Base-by-base conservation (phyloP, 37 sponge, comb jelly and placozoan genomes). In the Eunapius fragilis region DNA sequence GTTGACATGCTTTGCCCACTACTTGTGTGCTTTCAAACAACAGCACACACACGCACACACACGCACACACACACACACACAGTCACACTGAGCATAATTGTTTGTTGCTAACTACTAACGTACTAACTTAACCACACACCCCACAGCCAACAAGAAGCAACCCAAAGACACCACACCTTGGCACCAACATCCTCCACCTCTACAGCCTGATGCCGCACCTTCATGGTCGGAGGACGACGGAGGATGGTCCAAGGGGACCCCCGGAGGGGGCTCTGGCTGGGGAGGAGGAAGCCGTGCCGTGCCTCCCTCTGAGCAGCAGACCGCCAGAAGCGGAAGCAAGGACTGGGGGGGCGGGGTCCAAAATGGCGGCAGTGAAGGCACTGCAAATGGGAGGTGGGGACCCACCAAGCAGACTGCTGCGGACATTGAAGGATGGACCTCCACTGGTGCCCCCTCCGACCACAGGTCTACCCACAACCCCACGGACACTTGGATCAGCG, bases 181-280 rank as follows among this genome's bases (percentile, higher is more conserved):
- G 85, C 77, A 72, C 10, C 83, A 45, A 11, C 47, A 45, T 9
- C 9, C 47, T 45, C 47, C 4, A 45, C 47, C 47, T 45, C 47
- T 45, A 4, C 47, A 45, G 47, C 47, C 47, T 9, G 47, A 45
- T 45, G 7, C 47, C 47, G 9, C 17, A 34, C n/a, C 45, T 25
- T 3, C 17, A 1, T 35, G 37, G 14, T 38, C 45, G 2, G 41
- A 37, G 23, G 72, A 70, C 35, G 90, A 89, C 50, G 90, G 90
- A 6, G 90, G 90, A 7, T 89, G 90, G 90, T 89, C 90, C 12
- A 30, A 5, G 26, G 90, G 90, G 58, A 25, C 68, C 50, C 90
- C 90, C 10, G 85, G 24, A 17, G 84, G 74, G 34, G 90, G 90
- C 3, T 84, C 85, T 67, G 90, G 90, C 31, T 89, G 90, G 90